Evolutionary conservation across 2,113 vertebrate genomes (phyloP).

Genomic region (Clinocottus analis): DNA sequence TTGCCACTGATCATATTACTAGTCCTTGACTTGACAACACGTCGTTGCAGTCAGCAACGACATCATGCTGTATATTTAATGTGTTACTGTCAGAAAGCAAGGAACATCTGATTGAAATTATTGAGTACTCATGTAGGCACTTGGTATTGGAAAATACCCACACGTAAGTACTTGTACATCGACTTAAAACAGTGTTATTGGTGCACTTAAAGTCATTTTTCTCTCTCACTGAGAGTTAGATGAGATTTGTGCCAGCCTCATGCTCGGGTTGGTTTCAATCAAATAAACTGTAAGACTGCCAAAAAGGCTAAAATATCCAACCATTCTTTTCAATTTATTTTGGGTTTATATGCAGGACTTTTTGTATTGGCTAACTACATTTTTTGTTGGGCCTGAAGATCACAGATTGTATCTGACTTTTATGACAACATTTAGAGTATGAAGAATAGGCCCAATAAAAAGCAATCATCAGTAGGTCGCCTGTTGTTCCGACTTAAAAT

Average conservation of each 20-base stretch:
- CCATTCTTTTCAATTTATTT: too few relatives aligned
- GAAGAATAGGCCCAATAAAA: background rate
- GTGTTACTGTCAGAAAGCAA: background rate
- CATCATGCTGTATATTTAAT: background rate
- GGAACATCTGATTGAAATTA: background rate
- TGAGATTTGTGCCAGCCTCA: too few relatives aligned
- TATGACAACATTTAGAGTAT: background rate
- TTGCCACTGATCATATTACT: too few relatives aligned
- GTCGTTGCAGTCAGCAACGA: too few relatives aligned
- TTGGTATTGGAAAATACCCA: background rate
- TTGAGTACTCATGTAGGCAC: background rate
- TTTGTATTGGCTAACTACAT: background rate
- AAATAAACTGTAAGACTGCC: background rate
- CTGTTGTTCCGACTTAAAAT: conserved; percentile 13
- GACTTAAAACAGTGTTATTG: too few relatives aligned
- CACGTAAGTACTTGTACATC: background rate
- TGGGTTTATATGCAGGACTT: background rate
- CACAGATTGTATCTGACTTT: background rate
- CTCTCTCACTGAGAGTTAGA: background rate
- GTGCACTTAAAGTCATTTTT: background rate
- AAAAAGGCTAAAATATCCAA: background rate
- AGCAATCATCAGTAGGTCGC: background rate
- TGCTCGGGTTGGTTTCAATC: background rate
- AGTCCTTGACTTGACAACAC: too few relatives aligned
- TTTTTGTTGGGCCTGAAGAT: background rate